These are phyloP conservation scores for Stichodactyla helianthus DNA, from an alignment of 64 coral and sea anemone species.

Conservation along the genomic window DNA sequence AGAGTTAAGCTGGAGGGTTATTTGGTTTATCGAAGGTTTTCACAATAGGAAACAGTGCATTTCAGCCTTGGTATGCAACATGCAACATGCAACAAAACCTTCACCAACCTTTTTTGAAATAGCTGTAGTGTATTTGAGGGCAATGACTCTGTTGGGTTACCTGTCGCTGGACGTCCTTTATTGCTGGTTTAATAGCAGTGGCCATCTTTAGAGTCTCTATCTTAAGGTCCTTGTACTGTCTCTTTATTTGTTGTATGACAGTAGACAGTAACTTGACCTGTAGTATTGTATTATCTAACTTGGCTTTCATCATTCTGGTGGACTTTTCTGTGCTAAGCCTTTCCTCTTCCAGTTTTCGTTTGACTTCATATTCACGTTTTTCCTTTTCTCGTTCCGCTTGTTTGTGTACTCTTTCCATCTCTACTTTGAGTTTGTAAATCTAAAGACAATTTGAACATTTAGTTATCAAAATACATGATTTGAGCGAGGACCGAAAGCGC, in stretches of 20 bases:
- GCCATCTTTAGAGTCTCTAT: constrained; percentile 64
- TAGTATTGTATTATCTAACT: not conserved
- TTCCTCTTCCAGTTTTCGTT: constrained; percentile 29
- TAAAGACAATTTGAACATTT: not conserved
- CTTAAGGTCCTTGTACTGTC: constrained; percentile 67
- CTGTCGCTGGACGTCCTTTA: constrained; percentile 53
- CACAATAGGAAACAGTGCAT: too few relatives aligned
- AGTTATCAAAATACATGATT: not conserved
- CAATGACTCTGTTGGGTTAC: constrained; percentile 20
- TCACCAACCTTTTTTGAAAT: too few relatives aligned
- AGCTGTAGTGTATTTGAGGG: not conserved
- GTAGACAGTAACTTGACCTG: constrained; percentile 41
- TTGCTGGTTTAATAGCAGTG: constrained; percentile 69
- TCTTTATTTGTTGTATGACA: constrained; percentile 48
- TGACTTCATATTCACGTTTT: constrained; percentile 29
- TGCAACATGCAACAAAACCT: too few relatives aligned
- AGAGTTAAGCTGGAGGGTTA: too few relatives aligned
- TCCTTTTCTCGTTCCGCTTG: constrained; percentile 31
- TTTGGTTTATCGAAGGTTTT: too few relatives aligned
- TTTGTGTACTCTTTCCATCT: constrained; percentile 29
- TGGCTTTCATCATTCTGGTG: constrained; percentile 8
- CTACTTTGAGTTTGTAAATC: constrained; percentile 36
- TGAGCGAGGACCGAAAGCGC: too few relatives aligned
- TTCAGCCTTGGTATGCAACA: too few relatives aligned
- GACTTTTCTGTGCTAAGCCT: not conserved